These are phyloP conservation scores for Trichosurus vulpecula DNA, from an alignment of 2,797 vertebrate genomes.

Conservation along the genomic window DNA sequence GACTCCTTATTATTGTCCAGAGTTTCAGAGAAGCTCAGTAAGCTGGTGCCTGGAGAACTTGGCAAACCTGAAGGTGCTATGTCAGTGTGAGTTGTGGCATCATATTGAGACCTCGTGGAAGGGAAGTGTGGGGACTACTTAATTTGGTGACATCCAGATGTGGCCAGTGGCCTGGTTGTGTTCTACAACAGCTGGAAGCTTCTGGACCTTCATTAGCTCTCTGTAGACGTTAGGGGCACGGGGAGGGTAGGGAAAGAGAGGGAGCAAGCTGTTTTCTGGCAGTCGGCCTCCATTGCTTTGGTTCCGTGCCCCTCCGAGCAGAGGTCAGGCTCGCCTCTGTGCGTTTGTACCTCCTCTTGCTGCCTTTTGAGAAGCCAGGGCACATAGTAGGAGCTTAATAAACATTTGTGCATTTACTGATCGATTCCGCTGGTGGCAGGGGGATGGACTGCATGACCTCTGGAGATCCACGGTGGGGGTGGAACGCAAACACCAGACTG, in stretches of 20 bases:
- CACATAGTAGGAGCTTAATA: background rate
- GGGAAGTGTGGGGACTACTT: background rate
- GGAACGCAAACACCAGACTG: background rate
- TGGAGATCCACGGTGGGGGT: too few relatives aligned
- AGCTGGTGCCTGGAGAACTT: background rate
- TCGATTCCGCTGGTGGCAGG: background rate
- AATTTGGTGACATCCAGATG: too few relatives aligned
- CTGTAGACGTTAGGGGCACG: too few relatives aligned
- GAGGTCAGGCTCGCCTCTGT: background rate
- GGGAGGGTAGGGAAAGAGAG: too few relatives aligned
- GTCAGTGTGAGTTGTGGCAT: background rate
- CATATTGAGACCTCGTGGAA: background rate
- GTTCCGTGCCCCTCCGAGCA: background rate
- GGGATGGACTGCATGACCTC: too few relatives aligned
- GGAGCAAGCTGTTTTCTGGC: too few relatives aligned
- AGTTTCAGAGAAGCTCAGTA: background rate
- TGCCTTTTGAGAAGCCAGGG: background rate
- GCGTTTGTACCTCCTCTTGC: background rate
- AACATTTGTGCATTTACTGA: background rate
- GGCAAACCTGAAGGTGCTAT: too few relatives aligned
- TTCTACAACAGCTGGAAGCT: too few relatives aligned
- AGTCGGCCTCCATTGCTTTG: background rate
- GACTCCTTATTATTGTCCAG: too few relatives aligned
- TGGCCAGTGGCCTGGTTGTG: background rate
- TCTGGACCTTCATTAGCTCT: too few relatives aligned